Percentiles rank a stretch among this genome's conserved stretches.
These are phyloP conservation scores for Malacoraja senta DNA, from an alignment of 2,797 vertebrate genomes.

Conservation along the genomic window DNA sequence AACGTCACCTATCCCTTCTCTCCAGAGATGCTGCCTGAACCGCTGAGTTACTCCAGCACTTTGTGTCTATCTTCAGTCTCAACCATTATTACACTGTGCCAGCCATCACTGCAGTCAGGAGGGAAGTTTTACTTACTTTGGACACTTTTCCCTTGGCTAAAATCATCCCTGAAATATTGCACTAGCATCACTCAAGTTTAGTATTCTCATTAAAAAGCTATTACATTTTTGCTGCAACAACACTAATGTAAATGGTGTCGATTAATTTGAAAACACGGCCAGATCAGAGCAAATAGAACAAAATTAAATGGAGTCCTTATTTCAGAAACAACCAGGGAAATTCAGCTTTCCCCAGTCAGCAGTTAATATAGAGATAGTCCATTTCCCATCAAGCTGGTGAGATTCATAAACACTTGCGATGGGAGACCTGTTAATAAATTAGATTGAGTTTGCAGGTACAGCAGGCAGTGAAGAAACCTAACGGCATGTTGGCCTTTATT, in stretches of 20 bases:
- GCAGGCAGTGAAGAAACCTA: too few relatives aligned
- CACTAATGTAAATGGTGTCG: neutral
- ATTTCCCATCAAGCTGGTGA: neutral
- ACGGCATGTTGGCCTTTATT: too few relatives aligned
- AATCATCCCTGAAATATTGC: neutral
- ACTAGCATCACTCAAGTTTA: neutral
- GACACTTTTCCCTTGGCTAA: neutral
- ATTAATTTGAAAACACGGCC: neutral
- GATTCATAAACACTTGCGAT: neutral
- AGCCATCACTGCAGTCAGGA: neutral
- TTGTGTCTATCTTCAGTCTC: neutral
- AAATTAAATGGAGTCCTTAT: slow-evolving; percentile 2
- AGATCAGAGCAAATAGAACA: neutral
- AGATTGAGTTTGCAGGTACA: neutral
- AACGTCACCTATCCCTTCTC: too few relatives aligned
- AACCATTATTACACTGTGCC: neutral
- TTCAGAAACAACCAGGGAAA: neutral
- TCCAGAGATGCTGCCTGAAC: too few relatives aligned
- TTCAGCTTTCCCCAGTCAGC: neutral
- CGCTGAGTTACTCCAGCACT: too few relatives aligned
- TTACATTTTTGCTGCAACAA: neutral
- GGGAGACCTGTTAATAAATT: neutral
- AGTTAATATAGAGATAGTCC: neutral
- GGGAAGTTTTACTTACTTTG: neutral
- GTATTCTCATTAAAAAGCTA: neutral